phyloP scores from a whole-genome alignment of 2,113 vertebrate species.

The Vicugna pacos region DNA sequence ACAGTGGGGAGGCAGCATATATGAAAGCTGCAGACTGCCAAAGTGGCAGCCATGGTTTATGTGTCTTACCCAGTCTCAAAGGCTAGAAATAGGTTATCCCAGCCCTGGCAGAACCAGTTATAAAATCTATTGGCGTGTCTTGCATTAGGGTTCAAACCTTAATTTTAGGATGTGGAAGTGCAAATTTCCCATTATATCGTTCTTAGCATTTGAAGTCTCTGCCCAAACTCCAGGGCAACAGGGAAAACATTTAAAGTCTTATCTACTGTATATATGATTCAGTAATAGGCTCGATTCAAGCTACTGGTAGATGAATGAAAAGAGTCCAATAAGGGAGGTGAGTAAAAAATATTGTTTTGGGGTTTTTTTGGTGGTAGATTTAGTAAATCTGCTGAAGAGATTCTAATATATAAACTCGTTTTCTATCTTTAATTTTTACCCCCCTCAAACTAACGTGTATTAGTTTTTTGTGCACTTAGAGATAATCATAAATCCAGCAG shows the following conservation, averaged over 20 bases:
- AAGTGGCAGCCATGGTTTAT: not conserved
- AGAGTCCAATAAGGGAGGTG: not conserved
- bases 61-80: not conserved
- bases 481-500: slow-evolving; percentile 53
- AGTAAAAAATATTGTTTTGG: not conserved
- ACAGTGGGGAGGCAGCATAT: not conserved
- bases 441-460: not conserved
- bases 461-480: slow-evolving; percentile 53
- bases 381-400: slow-evolving; percentile 24
- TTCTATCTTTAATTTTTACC: slow-evolving; percentile 66
- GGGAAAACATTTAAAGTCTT: not conserved
- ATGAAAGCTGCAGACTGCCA: not conserved
- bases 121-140: not conserved
- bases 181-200: not conserved
- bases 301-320: not conserved
- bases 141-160: not conserved
- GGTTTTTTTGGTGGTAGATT: not conserved
- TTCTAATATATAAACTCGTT: slow-evolving; percentile 27
- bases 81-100: not conserved
- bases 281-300: not conserved
- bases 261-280: not conserved
- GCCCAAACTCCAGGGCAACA: not conserved
- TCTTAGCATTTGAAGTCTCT: slow-evolving; percentile 32
- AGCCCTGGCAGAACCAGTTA: not conserved
- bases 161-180: not conserved